Conservation (phyloP, 1,140 invertebrate genomes). For the Drosophila malerkotliana region DNA sequence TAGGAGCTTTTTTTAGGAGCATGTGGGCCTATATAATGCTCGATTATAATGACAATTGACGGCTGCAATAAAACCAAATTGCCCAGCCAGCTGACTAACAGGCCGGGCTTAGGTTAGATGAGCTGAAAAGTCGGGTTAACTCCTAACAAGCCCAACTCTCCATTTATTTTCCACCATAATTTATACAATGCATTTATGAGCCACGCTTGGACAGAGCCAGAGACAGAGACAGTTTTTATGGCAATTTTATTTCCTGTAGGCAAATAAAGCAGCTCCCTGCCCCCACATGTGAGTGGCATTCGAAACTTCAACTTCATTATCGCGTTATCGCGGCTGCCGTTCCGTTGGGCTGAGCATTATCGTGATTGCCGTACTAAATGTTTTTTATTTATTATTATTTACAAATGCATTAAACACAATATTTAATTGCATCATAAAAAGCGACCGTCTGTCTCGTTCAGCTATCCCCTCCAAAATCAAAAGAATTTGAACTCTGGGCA, state of each 20-base stretch:
- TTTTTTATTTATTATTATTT: conserved; percentile 78
- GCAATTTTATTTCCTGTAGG: conserved; percentile 74
- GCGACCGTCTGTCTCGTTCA: conserved; percentile 40
- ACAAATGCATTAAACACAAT: conserved; percentile 80
- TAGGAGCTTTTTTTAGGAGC: conserved; percentile 35
- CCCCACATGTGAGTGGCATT: conserved; percentile 37
- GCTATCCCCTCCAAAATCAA: conserved; percentile 9
- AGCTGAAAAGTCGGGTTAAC: conserved; percentile 24
- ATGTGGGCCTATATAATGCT: conserved; percentile 53
- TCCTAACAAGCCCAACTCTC: neutral
- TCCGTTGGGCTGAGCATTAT: conserved; percentile 44
- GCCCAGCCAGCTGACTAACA: conserved; percentile 47
- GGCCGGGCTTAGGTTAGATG: conserved; percentile 30
- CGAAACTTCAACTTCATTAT: conserved; percentile 71
- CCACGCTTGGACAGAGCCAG: conserved; percentile 40
- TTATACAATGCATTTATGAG: conserved; percentile 64
- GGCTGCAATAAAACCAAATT: conserved; percentile 52
- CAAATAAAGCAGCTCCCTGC: conserved; percentile 56
- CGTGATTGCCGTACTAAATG: conserved; percentile 71
- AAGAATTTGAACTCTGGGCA: conserved; percentile 30
- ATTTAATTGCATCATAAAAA: conserved; percentile 71
- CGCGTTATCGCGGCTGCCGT: conserved; percentile 20
- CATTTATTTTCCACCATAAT: conserved; percentile 54
- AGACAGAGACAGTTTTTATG: conserved; percentile 66
- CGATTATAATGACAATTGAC: conserved; percentile 65